These are phyloP conservation scores for Eospalax fontanierii DNA, from an alignment of 2,797 vertebrate genomes.

Conservation along the genomic window DNA sequence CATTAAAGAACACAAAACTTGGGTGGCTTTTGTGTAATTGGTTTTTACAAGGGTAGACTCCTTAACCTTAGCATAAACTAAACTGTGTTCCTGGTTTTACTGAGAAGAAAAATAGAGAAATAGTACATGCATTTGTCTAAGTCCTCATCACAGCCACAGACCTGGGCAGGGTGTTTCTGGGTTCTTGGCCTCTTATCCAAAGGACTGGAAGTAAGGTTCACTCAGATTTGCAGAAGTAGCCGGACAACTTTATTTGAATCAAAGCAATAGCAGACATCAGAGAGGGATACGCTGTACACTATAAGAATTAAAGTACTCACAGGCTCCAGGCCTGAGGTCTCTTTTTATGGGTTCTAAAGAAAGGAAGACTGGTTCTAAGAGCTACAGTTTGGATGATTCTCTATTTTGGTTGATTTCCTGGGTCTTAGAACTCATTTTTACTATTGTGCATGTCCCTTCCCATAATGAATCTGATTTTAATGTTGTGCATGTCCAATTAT, in stretches of 20 bases:
- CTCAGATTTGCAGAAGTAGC: background rate
- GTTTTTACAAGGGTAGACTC: background rate
- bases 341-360: background rate
- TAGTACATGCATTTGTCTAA: background rate
- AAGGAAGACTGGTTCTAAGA: background rate
- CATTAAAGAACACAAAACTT: slow-evolving; percentile 15
- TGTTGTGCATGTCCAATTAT: too few species aligned
- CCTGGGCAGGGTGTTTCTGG: background rate
- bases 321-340: background rate
- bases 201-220: background rate
- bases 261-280: background rate
- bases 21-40: background rate
- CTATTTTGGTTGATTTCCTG: background rate
- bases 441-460: background rate
- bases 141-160: background rate
- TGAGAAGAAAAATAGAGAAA: background rate
- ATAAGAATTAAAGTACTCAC: background rate
- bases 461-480: background rate
- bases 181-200: background rate
- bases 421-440: background rate
- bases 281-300: too few species aligned
- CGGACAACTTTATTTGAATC: background rate
- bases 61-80: background rate
- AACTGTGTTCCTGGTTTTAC: background rate
- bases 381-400: background rate